These are phyloP conservation scores for Sinopyrophorus schimmeli DNA, from an alignment of 2,888 invertebrate genomes.

Conservation along the genomic window DNA sequence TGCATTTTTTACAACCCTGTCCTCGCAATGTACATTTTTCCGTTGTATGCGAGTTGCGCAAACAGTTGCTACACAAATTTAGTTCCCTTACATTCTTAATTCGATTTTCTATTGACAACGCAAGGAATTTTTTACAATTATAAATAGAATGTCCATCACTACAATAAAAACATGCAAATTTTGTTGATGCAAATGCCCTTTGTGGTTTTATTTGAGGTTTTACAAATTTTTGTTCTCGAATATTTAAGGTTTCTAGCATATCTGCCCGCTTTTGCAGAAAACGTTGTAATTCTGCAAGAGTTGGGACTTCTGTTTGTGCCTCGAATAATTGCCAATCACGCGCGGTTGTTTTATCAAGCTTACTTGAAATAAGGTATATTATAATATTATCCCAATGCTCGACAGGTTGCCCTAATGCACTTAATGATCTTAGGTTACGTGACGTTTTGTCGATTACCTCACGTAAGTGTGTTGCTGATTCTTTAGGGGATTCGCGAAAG, in stretches of 20 bases:
- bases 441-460: not conserved
- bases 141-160: conserved; percentile 7
- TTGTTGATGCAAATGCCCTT: not conserved
- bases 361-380: conserved; percentile 1
- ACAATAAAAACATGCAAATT: not conserved
- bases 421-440: conserved; percentile 2
- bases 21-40: conserved; percentile 15
- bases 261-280: not conserved
- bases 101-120: conserved; percentile 1
- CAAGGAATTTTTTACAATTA: conserved; percentile 6
- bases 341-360: not conserved
- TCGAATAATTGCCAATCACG: conserved; percentile 3
- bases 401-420: not conserved
- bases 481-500: not conserved
- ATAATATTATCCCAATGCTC: not conserved
- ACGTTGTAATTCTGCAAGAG: not conserved
- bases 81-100: conserved; percentile 5
- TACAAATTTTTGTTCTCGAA: too few species aligned
- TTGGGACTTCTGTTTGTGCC: not conserved
- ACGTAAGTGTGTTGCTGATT: not conserved
- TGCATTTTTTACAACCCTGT: conserved; percentile 17
- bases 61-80: conserved; percentile 28
- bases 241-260: not conserved
- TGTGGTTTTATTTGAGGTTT: not conserved
- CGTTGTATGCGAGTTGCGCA: conserved; percentile 17